phyloP scores from a whole-genome alignment of 1,140 invertebrate genomes.

The Brachionus calyciflorus region DNA sequence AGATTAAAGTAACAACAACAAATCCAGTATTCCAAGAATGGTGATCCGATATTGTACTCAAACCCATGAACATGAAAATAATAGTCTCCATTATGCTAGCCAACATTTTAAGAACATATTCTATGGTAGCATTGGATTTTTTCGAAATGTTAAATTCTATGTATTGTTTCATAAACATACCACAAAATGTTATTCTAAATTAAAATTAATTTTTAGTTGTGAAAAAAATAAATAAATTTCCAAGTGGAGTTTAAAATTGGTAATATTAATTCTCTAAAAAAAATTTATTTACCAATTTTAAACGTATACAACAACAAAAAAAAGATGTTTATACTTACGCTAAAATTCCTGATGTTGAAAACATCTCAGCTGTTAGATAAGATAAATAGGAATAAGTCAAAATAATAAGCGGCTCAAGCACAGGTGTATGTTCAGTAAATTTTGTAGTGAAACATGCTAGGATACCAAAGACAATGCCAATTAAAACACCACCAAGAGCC shows the following conservation, averaged over 20 bases:
- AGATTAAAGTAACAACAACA: constrained; percentile 83
- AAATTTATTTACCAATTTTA: neutral
- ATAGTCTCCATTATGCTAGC: constrained; percentile 77
- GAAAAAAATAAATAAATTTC: constrained; percentile 3
- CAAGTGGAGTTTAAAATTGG: neutral
- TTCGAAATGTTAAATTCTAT: constrained; percentile 94
- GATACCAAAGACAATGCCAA: constrained; percentile 91
- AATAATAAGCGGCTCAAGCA: constrained; percentile 96
- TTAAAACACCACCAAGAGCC: constrained; percentile 83
- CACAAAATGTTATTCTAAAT: constrained; percentile 87
- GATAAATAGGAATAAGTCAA: constrained; percentile 97
- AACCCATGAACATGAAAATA: constrained; percentile 98
- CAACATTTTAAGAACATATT: constrained; percentile 97
- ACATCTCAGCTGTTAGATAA: constrained; percentile 93
- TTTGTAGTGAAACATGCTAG: constrained; percentile 89
- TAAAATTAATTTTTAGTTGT: too few species aligned
- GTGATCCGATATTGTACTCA: constrained; percentile 86
- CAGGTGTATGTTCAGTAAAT: constrained; percentile 89
- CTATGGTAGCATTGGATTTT: constrained; percentile 95
- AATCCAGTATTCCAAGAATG: constrained; percentile 95
- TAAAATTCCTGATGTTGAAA: constrained; percentile 90
- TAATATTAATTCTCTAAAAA: neutral
- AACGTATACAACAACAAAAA: neutral
- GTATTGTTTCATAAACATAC: constrained; percentile 98
- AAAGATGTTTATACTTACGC: constrained; percentile 49